Evolutionary conservation across 1,140 invertebrate genomes (phyloP), one percentile per base, ranked within the genome.

Genomic region (Augochlora pura): DNA sequence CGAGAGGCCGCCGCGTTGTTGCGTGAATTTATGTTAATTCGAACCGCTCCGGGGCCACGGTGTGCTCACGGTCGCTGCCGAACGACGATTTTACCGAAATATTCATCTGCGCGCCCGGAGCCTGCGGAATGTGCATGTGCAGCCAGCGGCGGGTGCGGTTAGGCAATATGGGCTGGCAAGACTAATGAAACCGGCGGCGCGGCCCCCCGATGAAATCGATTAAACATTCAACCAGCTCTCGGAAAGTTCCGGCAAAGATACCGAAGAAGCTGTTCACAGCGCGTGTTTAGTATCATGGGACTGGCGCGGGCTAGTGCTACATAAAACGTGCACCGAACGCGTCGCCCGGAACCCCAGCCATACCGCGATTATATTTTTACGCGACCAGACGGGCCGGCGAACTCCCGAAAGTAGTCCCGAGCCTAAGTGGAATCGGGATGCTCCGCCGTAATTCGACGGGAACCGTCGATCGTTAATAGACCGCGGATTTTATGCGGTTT

Each of bases 21-120:
- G 42, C 66, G n/a, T 63, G 75, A 77, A 77, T 70, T 77, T 77
- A 69, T 77, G 75, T 42, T 70, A 60, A 70, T 77, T 42, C 57
- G 12, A 52, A 60, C 25, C 65, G 16, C 65, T n/a, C 25, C 25
- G 18, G 18, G 21, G 32, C 18, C 39, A 1, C 57, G 32, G 52
- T n/a, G 38, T 69, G 68, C 65, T 60, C 32, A 21, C 46, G 46
- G 39, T 18, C 9, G 57, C 25, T 39, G 66, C 39, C 49, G 66
- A 70, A 52, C 66, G 16, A 62, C 25, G 42, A 70, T 70, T 70
- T 70, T 62, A 62, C 67, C 75, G 32, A 78, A 78, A 63, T 62
- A 64, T 71, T 63, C 63, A 62, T 70, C 42, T 62, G 38, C 27
- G 39, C 10, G 16, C 62, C 65, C 32, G 32, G 32, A 2, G 67